Conservation (phyloP, 2,888 invertebrate genomes). For the Eudasyphora cyanicolor region DNA sequence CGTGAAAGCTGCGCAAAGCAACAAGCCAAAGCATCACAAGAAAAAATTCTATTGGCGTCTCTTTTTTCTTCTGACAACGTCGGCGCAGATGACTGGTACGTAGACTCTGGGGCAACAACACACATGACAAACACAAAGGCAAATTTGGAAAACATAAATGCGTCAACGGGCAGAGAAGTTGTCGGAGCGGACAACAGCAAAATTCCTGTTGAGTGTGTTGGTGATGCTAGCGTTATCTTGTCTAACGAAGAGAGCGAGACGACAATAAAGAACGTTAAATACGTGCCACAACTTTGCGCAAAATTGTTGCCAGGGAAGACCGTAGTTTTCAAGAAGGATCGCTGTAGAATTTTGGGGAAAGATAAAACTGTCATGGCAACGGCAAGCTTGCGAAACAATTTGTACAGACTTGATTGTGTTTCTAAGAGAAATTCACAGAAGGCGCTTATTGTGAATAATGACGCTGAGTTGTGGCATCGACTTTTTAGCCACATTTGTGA, state of each 20-base stretch:
- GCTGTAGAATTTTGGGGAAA: conserved; percentile 28
- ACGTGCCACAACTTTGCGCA: conserved; percentile 41
- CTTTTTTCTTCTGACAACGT: neutral
- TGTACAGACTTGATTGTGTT: conserved; percentile 45
- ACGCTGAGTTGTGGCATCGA: conserved; percentile 63
- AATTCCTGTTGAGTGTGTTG: no score
- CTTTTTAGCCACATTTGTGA: conserved; percentile 65
- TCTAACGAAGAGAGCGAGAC: no score
- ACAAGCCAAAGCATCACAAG: conserved; percentile 38
- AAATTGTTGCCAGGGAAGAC: conserved; percentile 55
- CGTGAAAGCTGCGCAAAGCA: conserved; percentile 15
- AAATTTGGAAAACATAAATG: conserved; percentile 33
- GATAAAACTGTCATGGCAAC: conserved; percentile 19
- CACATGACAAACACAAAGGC: conserved; percentile 43
- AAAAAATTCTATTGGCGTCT: conserved; percentile 36
- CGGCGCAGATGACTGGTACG: conserved; percentile 36
- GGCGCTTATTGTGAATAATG: conserved; percentile 28
- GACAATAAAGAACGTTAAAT: no score
- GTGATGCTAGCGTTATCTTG: no score
- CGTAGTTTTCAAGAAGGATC: no score
- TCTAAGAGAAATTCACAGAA: neutral
- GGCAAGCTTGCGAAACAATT: conserved; percentile 32
- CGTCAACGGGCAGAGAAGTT: conserved; percentile 3
- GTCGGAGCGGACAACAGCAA: no score
- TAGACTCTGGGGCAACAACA: conserved; percentile 48